A percentile compares a stretch with the other conserved stretches of the same genome.
Conservation (phyloP, 1,140 invertebrate species). For the Lordiphosa stackelbergi region DNA sequence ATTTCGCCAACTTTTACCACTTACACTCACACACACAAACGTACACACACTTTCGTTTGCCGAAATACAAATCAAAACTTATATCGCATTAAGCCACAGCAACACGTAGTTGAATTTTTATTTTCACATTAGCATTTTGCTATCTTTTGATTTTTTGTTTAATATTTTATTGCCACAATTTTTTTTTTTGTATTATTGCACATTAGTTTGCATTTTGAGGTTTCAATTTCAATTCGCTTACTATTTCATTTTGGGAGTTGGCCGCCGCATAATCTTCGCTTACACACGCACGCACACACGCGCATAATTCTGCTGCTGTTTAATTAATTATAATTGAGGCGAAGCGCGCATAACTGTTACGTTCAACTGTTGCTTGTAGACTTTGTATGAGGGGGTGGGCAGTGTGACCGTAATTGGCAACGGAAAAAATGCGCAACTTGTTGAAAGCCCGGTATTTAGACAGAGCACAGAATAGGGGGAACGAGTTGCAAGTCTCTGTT, state of each 20-base stretch:
- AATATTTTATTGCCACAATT: conserved; percentile 22
- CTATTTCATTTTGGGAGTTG: conserved; percentile 67
- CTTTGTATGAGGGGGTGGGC: too few species aligned
- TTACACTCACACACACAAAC: conserved; percentile 8
- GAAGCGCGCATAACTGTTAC: conserved; percentile 21
- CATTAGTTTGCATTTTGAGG: conserved; percentile 21
- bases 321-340: conserved; percentile 5
- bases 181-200: conserved; percentile 25
- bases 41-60: conserved; percentile 57
- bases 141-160: conserved; percentile 11
- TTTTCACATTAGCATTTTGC: conserved; percentile 39
- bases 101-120: conserved; percentile 56
- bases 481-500: too few species aligned
- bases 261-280: conserved; percentile 37
- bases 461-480: too few species aligned
- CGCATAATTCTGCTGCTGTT: neutral
- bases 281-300: conserved; percentile 27
- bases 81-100: conserved; percentile 32
- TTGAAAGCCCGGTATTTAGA: too few species aligned
- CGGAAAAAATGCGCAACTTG: too few species aligned
- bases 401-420: conserved; percentile 6
- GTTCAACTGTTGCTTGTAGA: conserved; percentile 13
- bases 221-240: conserved; percentile 22
- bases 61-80: conserved; percentile 50
- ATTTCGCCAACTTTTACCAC: conserved; percentile 60